A percentile compares a stretch with the other conserved stretches of the same genome.
Evolutionary conservation across 1,140 invertebrate genomes (phyloP).

Genomic region (Lamellibrachia luymesi): DNA sequence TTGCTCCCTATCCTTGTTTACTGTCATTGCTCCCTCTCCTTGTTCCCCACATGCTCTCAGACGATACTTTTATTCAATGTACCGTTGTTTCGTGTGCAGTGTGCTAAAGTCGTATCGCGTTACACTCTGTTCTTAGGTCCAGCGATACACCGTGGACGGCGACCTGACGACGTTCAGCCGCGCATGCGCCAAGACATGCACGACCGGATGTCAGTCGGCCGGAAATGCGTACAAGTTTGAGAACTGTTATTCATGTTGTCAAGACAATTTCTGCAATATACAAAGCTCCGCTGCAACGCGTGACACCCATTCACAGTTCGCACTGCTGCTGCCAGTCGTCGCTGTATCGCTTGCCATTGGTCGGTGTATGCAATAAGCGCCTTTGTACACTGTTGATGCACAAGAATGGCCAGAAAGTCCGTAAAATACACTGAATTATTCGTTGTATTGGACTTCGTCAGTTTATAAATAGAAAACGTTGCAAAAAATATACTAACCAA

Average conservation of each 20-base stretch:
- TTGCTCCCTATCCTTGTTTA: no score
- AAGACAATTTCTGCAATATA: slow-evolving; percentile 9
- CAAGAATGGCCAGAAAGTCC: neutral
- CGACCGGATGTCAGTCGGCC: slow-evolving; percentile 3
- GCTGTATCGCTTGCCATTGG: neutral
- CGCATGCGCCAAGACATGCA: slow-evolving; percentile 11
- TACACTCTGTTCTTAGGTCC: neutral
- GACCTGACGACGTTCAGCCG: neutral
- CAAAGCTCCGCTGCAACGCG: neutral
- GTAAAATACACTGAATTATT: neutral
- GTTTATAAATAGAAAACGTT: neutral
- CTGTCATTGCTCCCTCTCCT: no score
- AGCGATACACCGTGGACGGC: slow-evolving; percentile 2
- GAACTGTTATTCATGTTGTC: slow-evolving; percentile 14
- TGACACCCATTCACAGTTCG: neutral
- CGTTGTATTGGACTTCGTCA: neutral
- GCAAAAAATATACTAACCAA: neutral
- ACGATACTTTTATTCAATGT: no score
- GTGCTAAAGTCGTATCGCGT: neutral
- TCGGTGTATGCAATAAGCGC: neutral
- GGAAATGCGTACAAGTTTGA: neutral
- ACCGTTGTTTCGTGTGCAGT: no score
- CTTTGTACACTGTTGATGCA: neutral
- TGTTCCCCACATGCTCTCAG: no score
- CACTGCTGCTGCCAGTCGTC: neutral